These are phyloP conservation scores for Galemys pyrenaicus DNA, from an alignment of 2,113 vertebrate species.

Conservation along the genomic window DNA sequence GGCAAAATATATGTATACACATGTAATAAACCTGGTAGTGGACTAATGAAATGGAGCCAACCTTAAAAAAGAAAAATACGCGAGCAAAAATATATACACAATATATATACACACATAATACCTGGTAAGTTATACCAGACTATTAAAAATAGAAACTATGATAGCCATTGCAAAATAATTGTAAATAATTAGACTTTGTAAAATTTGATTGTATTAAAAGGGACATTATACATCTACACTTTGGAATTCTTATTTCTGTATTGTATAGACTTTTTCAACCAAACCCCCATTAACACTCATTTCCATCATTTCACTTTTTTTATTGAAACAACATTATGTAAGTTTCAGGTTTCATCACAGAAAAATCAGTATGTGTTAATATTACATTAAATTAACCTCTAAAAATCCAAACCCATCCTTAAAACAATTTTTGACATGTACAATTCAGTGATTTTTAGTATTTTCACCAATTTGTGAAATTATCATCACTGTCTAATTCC, in stretches of 20 bases:
- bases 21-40: not conserved
- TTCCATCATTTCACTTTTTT: too few relatives aligned
- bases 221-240: not conserved
- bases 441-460: too few relatives aligned
- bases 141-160: not conserved
- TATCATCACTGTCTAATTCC: too few relatives aligned
- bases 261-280: not conserved
- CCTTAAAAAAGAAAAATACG: not conserved
- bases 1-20: not conserved
- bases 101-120: not conserved
- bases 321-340: too few relatives aligned
- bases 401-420: too few relatives aligned
- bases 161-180: not conserved
- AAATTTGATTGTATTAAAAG: not conserved
- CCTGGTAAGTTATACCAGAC: not conserved
- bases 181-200: not conserved
- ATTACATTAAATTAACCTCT: too few relatives aligned
- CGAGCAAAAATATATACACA: not conserved
- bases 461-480: too few relatives aligned
- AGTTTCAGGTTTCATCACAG: too few relatives aligned
- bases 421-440: too few relatives aligned
- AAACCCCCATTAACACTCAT: not conserved
- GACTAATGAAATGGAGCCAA: not conserved
- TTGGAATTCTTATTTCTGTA: not conserved
- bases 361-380: too few relatives aligned